These are phyloP conservation scores for Enteromius argenteus DNA, from an alignment of 2,797 vertebrate species.

Conservation along the genomic window DNA sequence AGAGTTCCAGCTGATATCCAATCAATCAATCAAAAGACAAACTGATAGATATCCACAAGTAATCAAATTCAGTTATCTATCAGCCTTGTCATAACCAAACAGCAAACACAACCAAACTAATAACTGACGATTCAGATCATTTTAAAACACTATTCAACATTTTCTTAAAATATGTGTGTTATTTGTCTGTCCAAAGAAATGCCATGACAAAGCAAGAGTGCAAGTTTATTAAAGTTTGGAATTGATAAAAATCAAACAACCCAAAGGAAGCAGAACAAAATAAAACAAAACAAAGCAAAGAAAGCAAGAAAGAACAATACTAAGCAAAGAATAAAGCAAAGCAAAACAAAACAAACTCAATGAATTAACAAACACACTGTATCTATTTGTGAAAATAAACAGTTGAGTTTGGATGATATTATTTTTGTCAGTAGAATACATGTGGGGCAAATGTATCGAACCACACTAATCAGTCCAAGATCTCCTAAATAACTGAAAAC, in stretches of 20 bases:
- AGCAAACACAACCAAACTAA: not conserved
- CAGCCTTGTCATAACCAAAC: not conserved
- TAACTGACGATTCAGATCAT: not conserved
- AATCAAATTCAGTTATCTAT: not conserved
- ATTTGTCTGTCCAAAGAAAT: not conserved
- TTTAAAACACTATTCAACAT: not conserved
- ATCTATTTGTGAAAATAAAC: not conserved
- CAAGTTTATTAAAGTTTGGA: not conserved
- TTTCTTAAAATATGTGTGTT: not conserved
- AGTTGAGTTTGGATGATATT: too few relatives aligned
- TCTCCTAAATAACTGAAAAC: too few relatives aligned
- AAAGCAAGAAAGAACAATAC: too few relatives aligned
- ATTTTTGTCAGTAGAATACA: not conserved
- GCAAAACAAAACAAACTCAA: too few relatives aligned
- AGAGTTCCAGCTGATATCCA: conserved; percentile 11
- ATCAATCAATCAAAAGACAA: not conserved
- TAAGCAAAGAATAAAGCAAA: too few relatives aligned
- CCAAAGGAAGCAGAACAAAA: too few relatives aligned
- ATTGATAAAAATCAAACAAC: not conserved
- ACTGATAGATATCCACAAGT: not conserved
- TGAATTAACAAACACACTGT: too few relatives aligned
- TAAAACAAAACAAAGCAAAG: not conserved
- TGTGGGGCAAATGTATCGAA: not conserved
- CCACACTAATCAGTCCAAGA: too few relatives aligned
- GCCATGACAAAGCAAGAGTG: not conserved